Evolutionary conservation across 2,113 vertebrate species (phyloP), one percentile per base, ranked within the genome.

Genomic region (Chaetura pelagica): DNA sequence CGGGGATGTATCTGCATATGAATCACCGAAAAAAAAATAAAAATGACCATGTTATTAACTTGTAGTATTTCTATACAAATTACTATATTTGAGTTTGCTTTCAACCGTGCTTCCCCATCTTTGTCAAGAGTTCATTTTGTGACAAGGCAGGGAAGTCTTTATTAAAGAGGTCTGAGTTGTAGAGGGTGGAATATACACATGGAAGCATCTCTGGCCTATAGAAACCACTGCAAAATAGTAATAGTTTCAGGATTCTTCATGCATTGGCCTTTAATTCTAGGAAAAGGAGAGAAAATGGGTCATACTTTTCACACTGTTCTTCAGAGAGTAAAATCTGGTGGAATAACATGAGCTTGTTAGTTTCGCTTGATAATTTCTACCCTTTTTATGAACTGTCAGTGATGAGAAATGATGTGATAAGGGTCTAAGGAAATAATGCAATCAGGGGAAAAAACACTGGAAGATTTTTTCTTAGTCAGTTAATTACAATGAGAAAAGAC

Each of bases 291-390:
- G 8, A 89, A 91, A 95, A 83, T 82, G 30, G 77, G 62, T 95
- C 89, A 91, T 58, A 15, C 54, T 89, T 83, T 93, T 91, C 54
- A 79, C 23, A 48, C 34, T 89, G n/a, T 59, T 94, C 62, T 85
- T 66, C 27, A 58, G 42, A 76, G 44, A 87, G 26, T 71, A 80
- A 87, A 88, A 73, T 91, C 58, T 58, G 15, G 12, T 76, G 59
- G 93, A 91, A 91, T 58, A 94, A 64, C 57, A 93, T 10, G n/a
- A 79, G 22, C 63, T 93, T 95, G 29, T 87, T 89, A 87, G 66
- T 62, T 94, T 76, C 66, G 79, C 58, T 7, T 66, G 40, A 54
- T 71, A 95, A 80, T 89, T 93, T 85, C 58, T 85, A 89, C 15
- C 38, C 62, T 94, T 94, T 87, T 87, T 55, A 61, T 3, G 4